A percentile compares a stretch with the other conserved stretches of the same genome.
phyloP scores from a whole-genome alignment of 2,888 invertebrate genomes.

The Cacoxenus indagator region DNA sequence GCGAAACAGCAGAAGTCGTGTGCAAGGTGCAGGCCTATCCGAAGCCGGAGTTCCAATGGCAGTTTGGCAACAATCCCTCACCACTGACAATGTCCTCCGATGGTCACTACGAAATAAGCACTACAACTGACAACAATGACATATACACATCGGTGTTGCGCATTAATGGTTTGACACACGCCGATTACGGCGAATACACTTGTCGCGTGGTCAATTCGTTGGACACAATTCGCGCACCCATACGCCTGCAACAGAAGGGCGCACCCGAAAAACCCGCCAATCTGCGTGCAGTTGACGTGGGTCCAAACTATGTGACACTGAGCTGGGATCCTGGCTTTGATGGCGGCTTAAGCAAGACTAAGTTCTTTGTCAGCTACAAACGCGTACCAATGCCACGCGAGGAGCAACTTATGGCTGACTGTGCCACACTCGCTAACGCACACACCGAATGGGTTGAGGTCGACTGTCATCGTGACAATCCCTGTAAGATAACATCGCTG shows the following conservation, averaged over 20 bases:
- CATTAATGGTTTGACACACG: conserved; percentile 81
- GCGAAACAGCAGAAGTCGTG: conserved; percentile 87
- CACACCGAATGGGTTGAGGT: conserved; percentile 84
- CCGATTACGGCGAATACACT: conserved; percentile 92
- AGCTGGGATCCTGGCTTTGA: conserved; percentile 93
- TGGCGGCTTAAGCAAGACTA: conserved; percentile 88
- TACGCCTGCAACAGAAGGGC: conserved; percentile 87
- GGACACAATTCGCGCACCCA: conserved; percentile 82
- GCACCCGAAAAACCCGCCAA: conserved; percentile 87
- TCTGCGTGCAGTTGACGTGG: conserved; percentile 80
- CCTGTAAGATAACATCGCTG: conserved; percentile 88
- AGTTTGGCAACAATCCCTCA: conserved; percentile 81
- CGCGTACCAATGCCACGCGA: conserved; percentile 76
- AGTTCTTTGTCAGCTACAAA: conserved; percentile 87
- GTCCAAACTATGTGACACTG: conserved; percentile 84
- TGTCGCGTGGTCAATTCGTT: conserved; percentile 88
- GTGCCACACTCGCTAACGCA: conserved; percentile 74
- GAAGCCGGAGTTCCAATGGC: conserved; percentile 94
- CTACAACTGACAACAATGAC: conserved; percentile 86
- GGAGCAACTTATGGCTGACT: conserved; percentile 76
- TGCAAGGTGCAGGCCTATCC: conserved; percentile 94
- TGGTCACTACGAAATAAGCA: conserved; percentile 88
- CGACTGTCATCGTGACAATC: conserved; percentile 87
- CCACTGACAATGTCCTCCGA: conserved; percentile 84
- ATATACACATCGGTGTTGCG: conserved; percentile 84